Percentiles rank a stretch among this genome's conserved stretches.
Conservation (phyloP, 2,888 invertebrate species). For the Netelia inedita region DNA sequence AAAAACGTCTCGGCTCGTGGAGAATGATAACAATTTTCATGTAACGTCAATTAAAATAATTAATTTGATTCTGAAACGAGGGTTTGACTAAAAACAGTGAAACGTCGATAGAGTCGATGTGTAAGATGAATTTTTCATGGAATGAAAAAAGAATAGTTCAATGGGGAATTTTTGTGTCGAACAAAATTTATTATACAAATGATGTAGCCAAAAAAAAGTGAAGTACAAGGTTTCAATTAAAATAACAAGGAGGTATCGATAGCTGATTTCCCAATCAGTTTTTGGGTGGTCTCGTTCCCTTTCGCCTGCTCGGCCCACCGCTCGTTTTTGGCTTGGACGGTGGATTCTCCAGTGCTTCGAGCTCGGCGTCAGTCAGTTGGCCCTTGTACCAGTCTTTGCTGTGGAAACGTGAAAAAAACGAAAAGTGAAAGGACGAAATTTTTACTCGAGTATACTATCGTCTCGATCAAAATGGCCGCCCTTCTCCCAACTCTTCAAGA, state of each 20-base stretch:
- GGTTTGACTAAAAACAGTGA: not conserved
- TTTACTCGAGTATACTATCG: conserved; percentile 44
- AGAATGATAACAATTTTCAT: conserved; percentile 51
- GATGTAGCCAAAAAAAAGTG: conserved; percentile 62
- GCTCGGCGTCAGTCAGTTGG: conserved; percentile 91
- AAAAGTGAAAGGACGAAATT: conserved; percentile 64
- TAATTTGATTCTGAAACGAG: no score
- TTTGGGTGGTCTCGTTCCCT: conserved; percentile 83
- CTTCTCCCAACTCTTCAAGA: conserved; percentile 13
- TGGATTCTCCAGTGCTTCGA: conserved; percentile 93
- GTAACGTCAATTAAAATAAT: not conserved
- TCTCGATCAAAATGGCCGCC: conserved; percentile 31
- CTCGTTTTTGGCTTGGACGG: conserved; percentile 88
- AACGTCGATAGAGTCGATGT: conserved; percentile 14
- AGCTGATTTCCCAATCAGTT: conserved; percentile 62
- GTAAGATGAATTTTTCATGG: not conserved
- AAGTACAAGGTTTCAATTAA: conserved; percentile 43
- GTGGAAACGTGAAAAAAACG: conserved; percentile 73
- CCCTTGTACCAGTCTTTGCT: conserved; percentile 97
- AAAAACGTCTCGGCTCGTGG: not conserved
- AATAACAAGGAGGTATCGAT: conserved; percentile 9
- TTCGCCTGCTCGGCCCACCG: conserved; percentile 86
- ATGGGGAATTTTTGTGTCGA: conserved; percentile 46
- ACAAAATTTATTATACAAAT: conserved; percentile 75
- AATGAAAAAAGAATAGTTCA: not conserved